Evolutionary conservation across 2,113 vertebrate genomes (phyloP), one percentile per base, ranked within the genome.

Genomic region (Cyanoramphus novaezelandiae): DNA sequence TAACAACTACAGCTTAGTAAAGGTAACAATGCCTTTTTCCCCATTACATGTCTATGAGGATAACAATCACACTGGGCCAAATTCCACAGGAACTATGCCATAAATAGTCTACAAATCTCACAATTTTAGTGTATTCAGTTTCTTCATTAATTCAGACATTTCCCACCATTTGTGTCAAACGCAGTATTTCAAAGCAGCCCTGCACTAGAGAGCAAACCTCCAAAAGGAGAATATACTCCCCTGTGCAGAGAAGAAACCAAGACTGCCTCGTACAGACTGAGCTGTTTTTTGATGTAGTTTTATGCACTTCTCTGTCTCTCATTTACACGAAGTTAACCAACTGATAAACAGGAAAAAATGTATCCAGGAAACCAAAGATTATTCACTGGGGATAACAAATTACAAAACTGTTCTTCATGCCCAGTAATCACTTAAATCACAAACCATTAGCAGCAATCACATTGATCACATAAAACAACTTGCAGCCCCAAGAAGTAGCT

Each of bases 301-400:
- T 62, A 60, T 67, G 46, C 65, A 17, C 49, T 80, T 29, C 46
- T 55, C 52, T 69, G 79, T 79, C 33, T 59, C 57, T 93, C 90
- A 92, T 95, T 94, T 94, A 78, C 78, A 78, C 8, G 0, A 96
- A 95, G n/a, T 91, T 92, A 91, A 70, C 76, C 84, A 92, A 85
- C 63, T 93, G 86, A 94, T 96, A 93, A 94, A 96, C 86, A 95
- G 57, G 49, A 81, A 72, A 87, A 95, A 89, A 79, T 9, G 76
- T 87, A 92, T 88, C 92, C 92, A 95, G 74, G 84, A 96, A 96
- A 97, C 75, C 35, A 86, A 90, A 93, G 94, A 92, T 82, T 72
- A 92, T 93, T 93, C 88, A 81, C 64, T 5, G 2, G 63, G 33
- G 85, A 91, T 85, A 82, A 71, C 27, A 92, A 91, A 79, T 86